These are phyloP conservation scores for Lutjanus erythropterus DNA, from an alignment of 2,113 vertebrate species.

Conservation along the genomic window DNA sequence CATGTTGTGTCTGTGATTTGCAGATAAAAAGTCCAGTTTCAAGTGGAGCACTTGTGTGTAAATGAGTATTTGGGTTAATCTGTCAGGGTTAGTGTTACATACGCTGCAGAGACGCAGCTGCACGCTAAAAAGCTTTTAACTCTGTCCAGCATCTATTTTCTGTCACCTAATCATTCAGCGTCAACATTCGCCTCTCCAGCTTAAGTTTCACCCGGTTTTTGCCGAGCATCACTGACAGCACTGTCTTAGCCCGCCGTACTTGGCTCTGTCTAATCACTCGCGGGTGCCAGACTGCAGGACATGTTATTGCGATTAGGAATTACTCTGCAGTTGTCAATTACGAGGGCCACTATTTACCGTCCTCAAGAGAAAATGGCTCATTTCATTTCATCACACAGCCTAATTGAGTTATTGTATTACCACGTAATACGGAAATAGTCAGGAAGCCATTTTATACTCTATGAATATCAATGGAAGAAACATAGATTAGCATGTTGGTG, in stretches of 20 bases:
- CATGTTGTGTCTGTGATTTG: neutral
- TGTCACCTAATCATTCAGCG: slow-evolving; percentile 21
- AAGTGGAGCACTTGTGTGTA: neutral
- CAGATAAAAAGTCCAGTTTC: neutral
- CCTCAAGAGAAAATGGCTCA: slow-evolving; percentile 80
- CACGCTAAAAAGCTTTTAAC: slow-evolving; percentile 40
- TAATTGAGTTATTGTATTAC: slow-evolving; percentile 82
- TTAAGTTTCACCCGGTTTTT: slow-evolving; percentile 7
- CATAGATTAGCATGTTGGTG: slow-evolving; percentile 59
- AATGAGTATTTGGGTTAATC: slow-evolving; percentile 35
- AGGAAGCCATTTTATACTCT: slow-evolving; percentile 65
- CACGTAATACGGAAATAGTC: slow-evolving; percentile 67
- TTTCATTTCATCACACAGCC: slow-evolving; percentile 80
- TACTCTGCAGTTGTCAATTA: slow-evolving; percentile 76
- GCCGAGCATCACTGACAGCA: neutral
- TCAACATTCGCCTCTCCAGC: slow-evolving; percentile 11
- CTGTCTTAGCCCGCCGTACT: slow-evolving; percentile 17
- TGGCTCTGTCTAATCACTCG: slow-evolving; percentile 47
- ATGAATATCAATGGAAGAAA: slow-evolving; percentile 73
- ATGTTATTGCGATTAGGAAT: slow-evolving; percentile 75
- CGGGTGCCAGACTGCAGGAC: slow-evolving; percentile 41
- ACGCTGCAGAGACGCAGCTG: slow-evolving; percentile 38
- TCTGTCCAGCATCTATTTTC: slow-evolving; percentile 33
- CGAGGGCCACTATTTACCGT: slow-evolving; percentile 70
- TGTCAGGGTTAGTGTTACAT: neutral